Evolutionary conservation across 2,113 vertebrate species (phyloP), one percentile per base, ranked within the genome.

Genomic region (Conger conger): DNA sequence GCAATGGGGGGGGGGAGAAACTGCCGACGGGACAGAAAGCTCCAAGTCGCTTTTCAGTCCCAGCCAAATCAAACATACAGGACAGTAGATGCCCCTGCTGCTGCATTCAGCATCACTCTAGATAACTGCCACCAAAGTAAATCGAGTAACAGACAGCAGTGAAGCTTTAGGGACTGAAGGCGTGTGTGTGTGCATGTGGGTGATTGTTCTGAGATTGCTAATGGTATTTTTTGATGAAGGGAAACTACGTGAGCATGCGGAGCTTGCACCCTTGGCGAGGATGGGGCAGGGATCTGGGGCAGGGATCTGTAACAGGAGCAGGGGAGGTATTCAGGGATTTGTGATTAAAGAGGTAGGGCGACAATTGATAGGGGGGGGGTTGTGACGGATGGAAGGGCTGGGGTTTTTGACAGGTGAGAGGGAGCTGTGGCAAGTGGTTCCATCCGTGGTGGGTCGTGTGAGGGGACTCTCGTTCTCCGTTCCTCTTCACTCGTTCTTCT

Each of bases 401-500:
- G 57, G 20, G 57, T 63, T 63, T 63, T 5, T 63, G 57, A 63
- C 57, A 27, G 20, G 8, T 1, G 57, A 27, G 9, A 23, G 23
- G 57, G 57, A 27, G 57, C 57, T 63, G 23, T 27, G 57, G 57
- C 45, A 50, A 33, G n/a, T 27, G 27, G 8, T 73, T 73, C 68
- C 68, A 73, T 73, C 27, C 27, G 27, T 63, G 27, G n/a, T 8
- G 13, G 27, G 6, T 2, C 9, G 20, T 3, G 60, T 23, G 60
- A 23, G 18, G 23, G 3, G 15, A 18, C 9, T 60, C 60, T 38
- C 50, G 60, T 37, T 9, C 76, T 36, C 0, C 23, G 18, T 5
- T 1, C 1, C 84, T 4, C 23, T 87, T 96, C 94, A 99, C 87
- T 99, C 97, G 7, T 96, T 99, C 94, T 99, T 99, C 95, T 99